Percentiles rank a stretch among this genome's conserved stretches.
Conservation (phyloP, 2,888 invertebrate genomes). For the Sphecodes monilicornis region DNA sequence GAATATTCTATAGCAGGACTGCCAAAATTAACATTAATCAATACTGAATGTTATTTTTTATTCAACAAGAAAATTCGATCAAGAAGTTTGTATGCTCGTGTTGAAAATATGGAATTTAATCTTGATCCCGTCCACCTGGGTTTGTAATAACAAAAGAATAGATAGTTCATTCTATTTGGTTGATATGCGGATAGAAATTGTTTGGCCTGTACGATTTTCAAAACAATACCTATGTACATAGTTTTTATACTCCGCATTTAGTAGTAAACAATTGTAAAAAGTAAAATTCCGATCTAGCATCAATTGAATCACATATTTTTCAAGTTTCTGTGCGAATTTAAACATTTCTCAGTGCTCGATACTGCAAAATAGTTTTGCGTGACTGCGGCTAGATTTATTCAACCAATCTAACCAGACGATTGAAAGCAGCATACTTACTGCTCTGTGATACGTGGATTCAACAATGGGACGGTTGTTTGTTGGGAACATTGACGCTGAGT, state of each 20-base stretch:
- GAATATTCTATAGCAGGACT: conserved; percentile 44
- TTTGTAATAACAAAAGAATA: conserved; percentile 48
- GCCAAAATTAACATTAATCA: conserved; percentile 42
- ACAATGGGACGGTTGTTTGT: conserved; percentile 72
- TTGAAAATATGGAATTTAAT: conserved; percentile 28
- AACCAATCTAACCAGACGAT: conserved; percentile 66
- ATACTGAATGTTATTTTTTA: conserved; percentile 36
- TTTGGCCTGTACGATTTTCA: conserved; percentile 71
- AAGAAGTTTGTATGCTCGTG: conserved; percentile 28
- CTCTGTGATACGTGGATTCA: conserved; percentile 77
- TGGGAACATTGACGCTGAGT: conserved; percentile 40
- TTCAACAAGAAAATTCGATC: conserved; percentile 10
- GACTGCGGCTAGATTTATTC: conserved; percentile 72
- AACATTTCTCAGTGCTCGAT: conserved; percentile 72
- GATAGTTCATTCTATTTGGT: conserved; percentile 57
- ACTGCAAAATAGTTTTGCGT: conserved; percentile 71
- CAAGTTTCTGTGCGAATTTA: conserved; percentile 69
- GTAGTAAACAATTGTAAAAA: conserved; percentile 73
- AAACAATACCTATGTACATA: conserved; percentile 79
- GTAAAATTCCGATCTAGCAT: conserved; percentile 54
- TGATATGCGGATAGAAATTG: conserved; percentile 55
- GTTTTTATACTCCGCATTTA: conserved; percentile 81
- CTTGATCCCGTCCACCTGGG: conserved; percentile 69
- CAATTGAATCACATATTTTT: conserved; percentile 63
- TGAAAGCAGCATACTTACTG: conserved; percentile 62